Percentiles rank a stretch among this genome's conserved stretches.
phyloP scores from a whole-genome alignment of 35 echinoderm and acorn worm genomes.

The Nesometra sesokonis region DNA sequence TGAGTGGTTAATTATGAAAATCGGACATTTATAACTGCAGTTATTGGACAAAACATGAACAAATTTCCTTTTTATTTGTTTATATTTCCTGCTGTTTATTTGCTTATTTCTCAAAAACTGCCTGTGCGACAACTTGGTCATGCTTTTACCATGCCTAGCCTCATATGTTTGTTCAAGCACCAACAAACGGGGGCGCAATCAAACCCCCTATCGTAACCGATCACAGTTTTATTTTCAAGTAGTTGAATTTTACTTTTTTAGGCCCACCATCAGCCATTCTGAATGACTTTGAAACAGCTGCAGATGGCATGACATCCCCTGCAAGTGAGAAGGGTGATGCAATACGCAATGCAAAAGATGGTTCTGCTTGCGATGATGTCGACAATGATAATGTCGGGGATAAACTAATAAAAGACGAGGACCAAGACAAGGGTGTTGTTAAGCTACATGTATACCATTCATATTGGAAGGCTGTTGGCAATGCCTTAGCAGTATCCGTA shows the following conservation, averaged over 20 bases:
- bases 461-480: conserved; percentile 91
- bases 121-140: no score
- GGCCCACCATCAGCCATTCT: background rate
- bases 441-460: conserved; percentile 78
- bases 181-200: no score
- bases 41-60: no score
- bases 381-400: background rate
- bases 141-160: no score
- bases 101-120: no score
- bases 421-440: conserved; percentile 79
- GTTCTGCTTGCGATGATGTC: background rate
- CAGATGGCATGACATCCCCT: background rate
- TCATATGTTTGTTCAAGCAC: no score
- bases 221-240: no score
- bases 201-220: no score
- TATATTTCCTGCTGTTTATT: no score
- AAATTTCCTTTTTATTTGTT: no score
- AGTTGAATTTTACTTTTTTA: background rate
- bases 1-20: no score
- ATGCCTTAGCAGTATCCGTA: conserved; percentile 36
- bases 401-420: conserved; percentile 79
- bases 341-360: background rate
- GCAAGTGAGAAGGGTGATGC: background rate
- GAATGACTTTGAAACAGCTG: background rate
- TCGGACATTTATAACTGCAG: no score